phyloP scores from a whole-genome alignment of 2,797 vertebrate genomes.

The Brachyrhaphis roseni region DNA sequence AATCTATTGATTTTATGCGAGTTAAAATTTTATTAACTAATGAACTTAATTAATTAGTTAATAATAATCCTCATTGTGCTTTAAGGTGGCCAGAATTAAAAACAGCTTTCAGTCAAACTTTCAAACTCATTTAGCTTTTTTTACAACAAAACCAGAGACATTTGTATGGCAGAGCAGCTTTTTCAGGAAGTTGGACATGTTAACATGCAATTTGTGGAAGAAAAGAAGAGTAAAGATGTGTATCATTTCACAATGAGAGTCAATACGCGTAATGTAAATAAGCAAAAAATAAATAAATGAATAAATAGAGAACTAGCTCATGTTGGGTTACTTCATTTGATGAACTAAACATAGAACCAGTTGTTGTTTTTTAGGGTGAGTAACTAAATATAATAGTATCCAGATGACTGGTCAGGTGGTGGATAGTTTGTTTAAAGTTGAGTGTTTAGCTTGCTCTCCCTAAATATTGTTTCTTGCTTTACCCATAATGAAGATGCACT shows the following conservation, averaged over 20 bases:
- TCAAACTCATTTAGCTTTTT: neutral
- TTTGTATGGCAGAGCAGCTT: neutral
- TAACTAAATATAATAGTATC: neutral
- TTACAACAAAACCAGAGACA: neutral
- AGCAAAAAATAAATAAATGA: too few relatives aligned
- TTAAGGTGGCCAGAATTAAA: neutral
- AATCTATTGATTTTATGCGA: too few relatives aligned
- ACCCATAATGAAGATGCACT: slow-evolving; percentile 1
- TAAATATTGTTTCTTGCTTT: slow-evolving; percentile 3
- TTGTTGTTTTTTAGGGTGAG: neutral
- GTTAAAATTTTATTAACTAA: neutral
- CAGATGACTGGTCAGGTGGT: neutral
- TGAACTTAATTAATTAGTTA: neutral
- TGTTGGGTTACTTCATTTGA: neutral
- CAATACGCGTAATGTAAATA: too few relatives aligned
- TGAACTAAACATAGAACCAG: neutral
- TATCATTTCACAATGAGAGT: too few relatives aligned
- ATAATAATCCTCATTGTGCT: neutral
- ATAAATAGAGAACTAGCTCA: neutral
- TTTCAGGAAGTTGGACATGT: neutral
- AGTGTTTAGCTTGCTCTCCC: neutral
- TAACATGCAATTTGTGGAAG: too few relatives aligned
- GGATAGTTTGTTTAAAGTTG: neutral
- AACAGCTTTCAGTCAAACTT: neutral
- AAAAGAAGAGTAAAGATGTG: too few relatives aligned